phyloP scores from a whole-genome alignment of 2,797 vertebrate species.

The Morus bassanus region DNA sequence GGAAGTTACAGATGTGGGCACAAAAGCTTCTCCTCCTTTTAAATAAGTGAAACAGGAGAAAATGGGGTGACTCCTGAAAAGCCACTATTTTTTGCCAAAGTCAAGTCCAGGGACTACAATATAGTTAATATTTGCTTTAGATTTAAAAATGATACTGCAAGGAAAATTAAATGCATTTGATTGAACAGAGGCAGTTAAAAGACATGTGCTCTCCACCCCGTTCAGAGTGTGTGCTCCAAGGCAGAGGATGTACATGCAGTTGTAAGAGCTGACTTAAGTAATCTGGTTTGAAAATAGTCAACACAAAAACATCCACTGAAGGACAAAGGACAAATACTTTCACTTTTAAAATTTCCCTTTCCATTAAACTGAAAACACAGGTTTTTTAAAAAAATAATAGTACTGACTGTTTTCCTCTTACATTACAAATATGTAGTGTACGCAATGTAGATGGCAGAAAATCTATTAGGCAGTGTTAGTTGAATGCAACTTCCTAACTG shows the following conservation, averaged over 20 bases:
- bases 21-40: not conserved
- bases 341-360: not conserved
- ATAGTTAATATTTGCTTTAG: not conserved
- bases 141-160: not conserved
- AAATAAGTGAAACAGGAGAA: not conserved
- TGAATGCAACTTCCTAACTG: not conserved
- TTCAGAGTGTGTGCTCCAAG: accelerated
- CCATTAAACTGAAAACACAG: not conserved
- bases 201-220: accelerated
- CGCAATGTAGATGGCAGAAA: not conserved
- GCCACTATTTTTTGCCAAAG: not conserved
- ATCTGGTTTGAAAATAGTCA: not conserved
- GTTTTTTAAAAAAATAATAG: not conserved
- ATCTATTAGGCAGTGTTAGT: not conserved
- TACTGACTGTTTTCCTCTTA: not conserved
- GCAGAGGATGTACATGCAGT: not conserved
- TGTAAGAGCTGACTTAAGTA: not conserved
- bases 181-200: not conserved
- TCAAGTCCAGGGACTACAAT: not conserved
- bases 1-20: not conserved
- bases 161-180: not conserved
- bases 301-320: not conserved
- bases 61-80: not conserved
- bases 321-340: not conserved
- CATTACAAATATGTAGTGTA: accelerated